Base-by-base conservation (phyloP, 2,113 vertebrate genomes). In the Colinus virginianus region DNA sequence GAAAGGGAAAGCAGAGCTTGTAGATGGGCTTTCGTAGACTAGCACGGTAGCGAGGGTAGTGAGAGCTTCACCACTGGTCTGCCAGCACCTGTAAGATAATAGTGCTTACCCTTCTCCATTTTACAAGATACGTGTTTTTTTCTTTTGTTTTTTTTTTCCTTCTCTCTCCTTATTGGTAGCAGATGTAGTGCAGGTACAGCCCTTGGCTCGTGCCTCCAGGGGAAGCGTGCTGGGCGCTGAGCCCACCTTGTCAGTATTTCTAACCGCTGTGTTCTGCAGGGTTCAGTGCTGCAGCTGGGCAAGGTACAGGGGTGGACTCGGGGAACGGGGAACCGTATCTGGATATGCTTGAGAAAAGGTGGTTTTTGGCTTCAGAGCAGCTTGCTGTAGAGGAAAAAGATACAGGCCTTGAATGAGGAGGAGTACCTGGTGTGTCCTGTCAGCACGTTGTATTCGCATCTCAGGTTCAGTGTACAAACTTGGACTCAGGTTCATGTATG, bases 11-110 rank as follows among this genome's bases (percentile, higher is more conserved):
- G 46, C 51, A 78, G 63, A 56, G 88, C 66, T 91, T 6, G 3
- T 90, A 93, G 84, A 55, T 80, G 74, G 68, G 76, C 79, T 94
- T 92, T 92, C 25, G 71, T 92, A 93, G 95, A 80, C 13, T 94
- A 96, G 93, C 38, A 61, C 20, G 64, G 81, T 81, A 74, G 10
- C 9, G n/a, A 48, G 3, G 22, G 67, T 87, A 81, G 80, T 1
- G 3, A 9, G 69, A 88, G 88, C 67, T 76, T 42, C 3, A 3
- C 69, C 62, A 46, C 70, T 58, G 58, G 84, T 87, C 80, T 90
- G 77, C 74, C 63, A 30, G 84, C 7, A 36, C 45, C 61, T 80
- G 45, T 45, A 42, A 78, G 58, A 56, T 69, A 55, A 55, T 69
- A 93, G 78, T 40, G 84, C 81, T 90, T 90, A 28, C 58, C 56